Conservation (phyloP, 2,113 vertebrate species). For the Toxostoma redivivum region DNA sequence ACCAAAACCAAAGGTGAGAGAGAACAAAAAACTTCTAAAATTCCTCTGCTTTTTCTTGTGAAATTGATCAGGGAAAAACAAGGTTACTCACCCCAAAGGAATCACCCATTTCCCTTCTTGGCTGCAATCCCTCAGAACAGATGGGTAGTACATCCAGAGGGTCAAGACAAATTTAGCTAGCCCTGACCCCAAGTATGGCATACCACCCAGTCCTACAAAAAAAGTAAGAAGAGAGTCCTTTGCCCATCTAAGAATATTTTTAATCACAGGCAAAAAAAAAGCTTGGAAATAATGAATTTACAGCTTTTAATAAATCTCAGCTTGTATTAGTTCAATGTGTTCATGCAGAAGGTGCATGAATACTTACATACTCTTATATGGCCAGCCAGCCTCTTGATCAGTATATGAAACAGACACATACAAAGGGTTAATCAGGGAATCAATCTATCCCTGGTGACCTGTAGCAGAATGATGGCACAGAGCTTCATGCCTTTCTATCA, state of each 20-base stretch:
- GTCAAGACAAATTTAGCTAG: constrained; percentile 45
- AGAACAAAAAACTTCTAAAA: not conserved
- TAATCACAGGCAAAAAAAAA: not conserved
- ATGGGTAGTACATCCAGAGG: constrained; percentile 55
- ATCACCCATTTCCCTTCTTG: constrained; percentile 26
- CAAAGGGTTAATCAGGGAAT: not conserved
- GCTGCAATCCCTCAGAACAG: constrained; percentile 53
- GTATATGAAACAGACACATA: not conserved
- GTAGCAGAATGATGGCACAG: not conserved
- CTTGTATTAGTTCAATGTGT: not conserved
- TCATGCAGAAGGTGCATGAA: not conserved
- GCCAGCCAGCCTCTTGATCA: not conserved
- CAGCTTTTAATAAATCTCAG: not conserved
- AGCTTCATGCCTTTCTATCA: not conserved
- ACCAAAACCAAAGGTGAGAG: not conserved
- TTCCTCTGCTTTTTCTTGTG: not conserved
- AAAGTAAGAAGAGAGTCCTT: constrained; percentile 45
- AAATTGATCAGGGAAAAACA: constrained; percentile 47
- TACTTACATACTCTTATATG: not conserved
- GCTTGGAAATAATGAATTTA: not conserved
- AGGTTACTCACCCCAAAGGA: constrained; percentile 46
- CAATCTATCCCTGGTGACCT: not conserved
- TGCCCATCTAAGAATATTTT: constrained; percentile 40
- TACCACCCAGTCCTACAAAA: constrained; percentile 57
- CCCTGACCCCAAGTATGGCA: constrained; percentile 51